These are phyloP conservation scores for Reinhardtius hippoglossoides DNA, from an alignment of 2,113 vertebrate species.

Conservation along the genomic window DNA sequence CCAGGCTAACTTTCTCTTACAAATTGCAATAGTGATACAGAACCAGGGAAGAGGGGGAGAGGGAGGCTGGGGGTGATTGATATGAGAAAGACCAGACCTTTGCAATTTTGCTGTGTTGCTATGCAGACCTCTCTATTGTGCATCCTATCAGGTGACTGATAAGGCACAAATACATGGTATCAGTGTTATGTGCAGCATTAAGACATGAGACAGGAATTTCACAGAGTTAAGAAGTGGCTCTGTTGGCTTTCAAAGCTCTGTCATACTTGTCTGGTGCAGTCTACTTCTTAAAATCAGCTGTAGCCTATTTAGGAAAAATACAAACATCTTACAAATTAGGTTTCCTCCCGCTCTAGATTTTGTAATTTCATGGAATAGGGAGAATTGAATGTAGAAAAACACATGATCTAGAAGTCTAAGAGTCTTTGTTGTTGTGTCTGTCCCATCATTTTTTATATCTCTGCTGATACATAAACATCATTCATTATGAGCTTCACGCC, in stretches of 20 bases:
- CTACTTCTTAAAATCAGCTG: conserved; percentile 24
- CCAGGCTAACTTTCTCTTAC: conserved; percentile 40
- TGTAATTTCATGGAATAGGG: neutral
- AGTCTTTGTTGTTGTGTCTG: neutral
- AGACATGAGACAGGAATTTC: conserved; percentile 27
- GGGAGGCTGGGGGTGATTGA: neutral
- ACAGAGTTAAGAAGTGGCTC: conserved; percentile 13
- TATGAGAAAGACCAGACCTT: conserved; percentile 27
- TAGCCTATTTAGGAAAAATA: conserved; percentile 15
- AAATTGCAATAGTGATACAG: conserved; percentile 61
- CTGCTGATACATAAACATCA: neutral
- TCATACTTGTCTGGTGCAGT: conserved; percentile 16
- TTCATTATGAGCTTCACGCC: neutral
- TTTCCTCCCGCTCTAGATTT: neutral
- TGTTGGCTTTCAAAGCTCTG: conserved; percentile 6
- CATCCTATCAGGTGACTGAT: conserved; percentile 19
- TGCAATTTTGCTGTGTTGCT: conserved; percentile 16
- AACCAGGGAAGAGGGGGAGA: neutral
- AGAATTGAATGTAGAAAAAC: neutral
- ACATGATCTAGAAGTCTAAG: neutral
- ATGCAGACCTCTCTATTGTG: conserved; percentile 28
- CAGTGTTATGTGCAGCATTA: conserved; percentile 15
- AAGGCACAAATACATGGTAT: neutral
- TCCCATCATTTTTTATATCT: neutral
- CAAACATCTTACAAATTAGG: neutral